A percentile compares a stretch with the other conserved stretches of the same genome.
phyloP scores from a whole-genome alignment of 1,140 invertebrate genomes.

The Colletes gigas region DNA sequence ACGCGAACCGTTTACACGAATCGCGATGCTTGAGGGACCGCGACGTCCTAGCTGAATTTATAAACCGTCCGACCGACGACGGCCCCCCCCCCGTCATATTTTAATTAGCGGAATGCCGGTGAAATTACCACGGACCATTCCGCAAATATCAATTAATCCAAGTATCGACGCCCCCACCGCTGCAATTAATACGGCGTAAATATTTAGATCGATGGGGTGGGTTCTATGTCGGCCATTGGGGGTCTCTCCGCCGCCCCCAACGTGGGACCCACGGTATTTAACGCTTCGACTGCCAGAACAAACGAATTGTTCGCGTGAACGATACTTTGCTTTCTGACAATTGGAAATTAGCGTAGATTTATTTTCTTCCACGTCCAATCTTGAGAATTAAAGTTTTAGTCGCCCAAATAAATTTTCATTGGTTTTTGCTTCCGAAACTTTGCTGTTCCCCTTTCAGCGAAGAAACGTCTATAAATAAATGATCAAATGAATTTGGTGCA shows the following conservation, averaged over 20 bases:
- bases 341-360: too few species aligned
- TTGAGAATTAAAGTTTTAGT: too few species aligned
- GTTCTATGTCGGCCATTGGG: conserved; percentile 1
- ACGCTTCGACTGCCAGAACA: too few species aligned
- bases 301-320: too few species aligned
- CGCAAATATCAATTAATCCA: conserved; percentile 72
- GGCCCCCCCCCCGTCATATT: conserved; percentile 62
- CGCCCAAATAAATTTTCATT: too few species aligned
- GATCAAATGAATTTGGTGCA: conserved; percentile 7
- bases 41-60: conserved; percentile 46
- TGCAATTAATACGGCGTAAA: conserved; percentile 70
- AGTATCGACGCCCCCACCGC: conserved; percentile 55
- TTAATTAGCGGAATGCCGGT: conserved; percentile 67
- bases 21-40: conserved; percentile 2
- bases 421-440: too few species aligned
- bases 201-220: conserved; percentile 64
- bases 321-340: too few species aligned
- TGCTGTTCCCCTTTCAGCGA: too few species aligned
- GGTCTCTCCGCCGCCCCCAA: too few species aligned
- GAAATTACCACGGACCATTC: conserved; percentile 65
- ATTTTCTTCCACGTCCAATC: too few species aligned
- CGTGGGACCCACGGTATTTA: too few species aligned
- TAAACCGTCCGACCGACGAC: conserved; percentile 33
- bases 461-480: conserved; percentile 3
- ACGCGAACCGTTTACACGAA: conserved; percentile 16